phyloP scores from a whole-genome alignment of 1,140 invertebrate genomes.

The Acromyrmex charruanus region DNA sequence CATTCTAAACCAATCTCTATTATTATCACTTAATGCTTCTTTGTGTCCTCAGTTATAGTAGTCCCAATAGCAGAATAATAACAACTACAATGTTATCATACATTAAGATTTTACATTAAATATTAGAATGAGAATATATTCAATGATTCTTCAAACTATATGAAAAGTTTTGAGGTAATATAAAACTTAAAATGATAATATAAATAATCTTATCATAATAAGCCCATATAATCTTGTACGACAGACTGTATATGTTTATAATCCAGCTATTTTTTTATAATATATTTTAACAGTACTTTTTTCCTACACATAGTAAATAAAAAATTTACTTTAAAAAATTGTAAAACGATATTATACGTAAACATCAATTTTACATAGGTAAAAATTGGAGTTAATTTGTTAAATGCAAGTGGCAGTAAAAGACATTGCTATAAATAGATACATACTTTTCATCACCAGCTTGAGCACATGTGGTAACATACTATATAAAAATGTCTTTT shows the following conservation, averaged over 20 bases:
- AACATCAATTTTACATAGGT: conserved; percentile 19
- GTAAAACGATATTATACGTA: conserved; percentile 39
- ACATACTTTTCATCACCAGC: not conserved
- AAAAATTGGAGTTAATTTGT: conserved; percentile 32
- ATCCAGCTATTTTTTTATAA: conserved; percentile 22
- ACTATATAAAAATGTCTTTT: conserved; percentile 23
- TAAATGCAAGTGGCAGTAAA: conserved; percentile 74
- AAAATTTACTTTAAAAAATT: conserved; percentile 21
- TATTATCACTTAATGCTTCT: not conserved
- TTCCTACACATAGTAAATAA: not conserved
- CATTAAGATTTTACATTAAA: not conserved
- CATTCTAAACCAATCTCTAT: not conserved
- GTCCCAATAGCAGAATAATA: not conserved
- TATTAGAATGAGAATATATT: not conserved
- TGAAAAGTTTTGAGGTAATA: not conserved
- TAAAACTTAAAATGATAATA: conserved; percentile 2
- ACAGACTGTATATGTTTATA: not conserved
- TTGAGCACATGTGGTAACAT: conserved; percentile 55
- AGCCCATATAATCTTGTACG: not conserved
- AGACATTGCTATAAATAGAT: not conserved
- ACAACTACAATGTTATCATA: not conserved
- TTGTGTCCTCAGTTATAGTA: not conserved
- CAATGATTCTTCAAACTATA: not conserved
- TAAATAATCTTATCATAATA: not conserved
- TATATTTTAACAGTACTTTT: not conserved